Evolutionary conservation across 1,140 invertebrate species (phyloP).

Genomic region (Colletes latitarsis): DNA sequence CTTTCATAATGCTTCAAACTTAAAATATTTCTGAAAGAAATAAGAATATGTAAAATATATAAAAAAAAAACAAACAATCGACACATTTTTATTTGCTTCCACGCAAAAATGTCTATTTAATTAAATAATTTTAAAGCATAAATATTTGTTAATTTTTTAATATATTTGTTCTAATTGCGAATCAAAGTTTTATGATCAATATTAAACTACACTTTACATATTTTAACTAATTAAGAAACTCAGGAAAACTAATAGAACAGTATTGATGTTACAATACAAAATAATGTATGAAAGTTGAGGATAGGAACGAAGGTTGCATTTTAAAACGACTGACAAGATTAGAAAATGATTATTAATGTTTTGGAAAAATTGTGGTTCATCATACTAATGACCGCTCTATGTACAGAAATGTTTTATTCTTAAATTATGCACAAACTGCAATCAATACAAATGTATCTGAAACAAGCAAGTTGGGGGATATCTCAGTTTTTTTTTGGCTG

Average conservation of each 20-base stretch:
- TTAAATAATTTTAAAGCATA: background rate
- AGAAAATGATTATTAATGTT: constrained; percentile 53
- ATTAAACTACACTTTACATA: background rate
- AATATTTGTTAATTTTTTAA: background rate
- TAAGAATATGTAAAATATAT: background rate
- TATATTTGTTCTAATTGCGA: background rate
- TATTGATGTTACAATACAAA: background rate
- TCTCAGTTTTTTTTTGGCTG: constrained; percentile 80
- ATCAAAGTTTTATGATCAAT: background rate
- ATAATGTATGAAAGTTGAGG: constrained; percentile 11
- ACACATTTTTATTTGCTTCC: background rate
- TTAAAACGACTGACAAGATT: constrained; percentile 47
- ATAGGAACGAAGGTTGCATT: constrained; percentile 35
- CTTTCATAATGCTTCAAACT: background rate
- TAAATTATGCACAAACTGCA: constrained; percentile 83
- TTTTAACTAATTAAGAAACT: background rate
- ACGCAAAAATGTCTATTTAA: background rate
- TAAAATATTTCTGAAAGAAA: background rate
- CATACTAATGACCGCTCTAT: constrained; percentile 75
- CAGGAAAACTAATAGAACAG: background rate
- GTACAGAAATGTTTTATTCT: constrained; percentile 83
- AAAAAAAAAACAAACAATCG: background rate
- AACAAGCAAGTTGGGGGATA: constrained; percentile 83
- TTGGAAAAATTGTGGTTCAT: constrained; percentile 55
- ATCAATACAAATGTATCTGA: constrained; percentile 83